Conservation (phyloP, 2,113 vertebrate species). For the Mugil cephalus region DNA sequence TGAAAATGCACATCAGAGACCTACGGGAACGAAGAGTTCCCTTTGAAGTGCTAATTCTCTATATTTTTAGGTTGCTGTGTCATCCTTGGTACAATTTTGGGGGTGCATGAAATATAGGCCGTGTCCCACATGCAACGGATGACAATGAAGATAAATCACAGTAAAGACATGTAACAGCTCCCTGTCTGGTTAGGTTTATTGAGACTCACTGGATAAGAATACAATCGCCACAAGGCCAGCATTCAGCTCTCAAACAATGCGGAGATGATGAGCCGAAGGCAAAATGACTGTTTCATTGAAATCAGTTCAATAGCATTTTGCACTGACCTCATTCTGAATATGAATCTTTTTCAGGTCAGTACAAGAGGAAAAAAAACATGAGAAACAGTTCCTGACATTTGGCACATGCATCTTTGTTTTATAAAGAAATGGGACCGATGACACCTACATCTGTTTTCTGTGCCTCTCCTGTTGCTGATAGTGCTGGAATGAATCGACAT, state of each 20-base stretch:
- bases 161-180: neutral
- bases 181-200: slow-evolving; percentile 5
- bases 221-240: slow-evolving; percentile 17
- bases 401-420: neutral
- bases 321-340: too few relatives aligned
- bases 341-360: slow-evolving; percentile 22
- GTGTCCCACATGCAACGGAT: too few relatives aligned
- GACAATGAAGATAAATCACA: too few relatives aligned
- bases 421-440: neutral
- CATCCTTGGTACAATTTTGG: too few relatives aligned
- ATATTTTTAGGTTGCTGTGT: too few relatives aligned
- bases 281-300: slow-evolving; percentile 16
- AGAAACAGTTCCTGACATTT: neutral
- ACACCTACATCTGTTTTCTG: neutral
- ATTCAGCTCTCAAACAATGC: slow-evolving; percentile 2
- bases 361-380: neutral
- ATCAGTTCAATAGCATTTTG: slow-evolving; percentile 1
- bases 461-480: neutral
- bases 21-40: too few relatives aligned
- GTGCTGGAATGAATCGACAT: neutral
- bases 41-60: too few relatives aligned
- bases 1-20: too few relatives aligned
- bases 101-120: too few relatives aligned
- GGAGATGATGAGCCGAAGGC: slow-evolving; percentile 13
- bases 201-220: neutral